Base-by-base conservation (phyloP, 2,113 vertebrate genomes). In the Carassius gibelio region DNA sequence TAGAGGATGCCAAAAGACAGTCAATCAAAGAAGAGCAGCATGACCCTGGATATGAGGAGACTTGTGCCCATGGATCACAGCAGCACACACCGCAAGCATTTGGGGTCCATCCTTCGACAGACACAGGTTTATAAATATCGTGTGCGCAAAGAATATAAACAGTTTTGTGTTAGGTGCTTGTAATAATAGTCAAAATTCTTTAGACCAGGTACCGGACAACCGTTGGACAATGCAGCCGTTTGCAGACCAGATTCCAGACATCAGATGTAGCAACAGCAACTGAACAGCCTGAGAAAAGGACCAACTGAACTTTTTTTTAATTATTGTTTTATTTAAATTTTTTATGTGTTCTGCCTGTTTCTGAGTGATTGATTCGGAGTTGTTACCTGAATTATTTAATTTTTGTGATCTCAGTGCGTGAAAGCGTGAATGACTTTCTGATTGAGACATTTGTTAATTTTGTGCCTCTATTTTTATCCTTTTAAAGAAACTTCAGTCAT, bases 21-120 rank as follows among this genome's bases (percentile, higher is more conserved):
- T 94, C 96, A 55, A 97, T 99, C 81, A 99, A 99, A 92, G 98
- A 99, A 89, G 98, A 99, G 86, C 97, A 97, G 86, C 94, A 96
- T 0, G 98, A 99, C 83, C 98, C 98, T 0, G 97, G 97, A 75
- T 99, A 99, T 2, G 98, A 98, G 89, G 95, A 87, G n/a, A 79
- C 55, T 75, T 85, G 95, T 0, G 96, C 94, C 1, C 94, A 95
- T n/a, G 94, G 94, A n/a, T 91, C 92, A 77, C 95, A 92, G 14
- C 45, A 84, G 0, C 94, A 95, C 2, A 26, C 30, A 3, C 89
- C 77, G 72, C 89, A 92, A 83, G 91, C 84, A 26, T 90, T 87
- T 5, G 94, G 93, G 13, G 92, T 89, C 50, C 93, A 91, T 82
- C 72, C 92, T 78, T 78, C 93, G 38, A 90, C 93, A 5, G 92